Conservation (phyloP, 2,888 invertebrate species). For the Gymnosoma rotundatum region DNA sequence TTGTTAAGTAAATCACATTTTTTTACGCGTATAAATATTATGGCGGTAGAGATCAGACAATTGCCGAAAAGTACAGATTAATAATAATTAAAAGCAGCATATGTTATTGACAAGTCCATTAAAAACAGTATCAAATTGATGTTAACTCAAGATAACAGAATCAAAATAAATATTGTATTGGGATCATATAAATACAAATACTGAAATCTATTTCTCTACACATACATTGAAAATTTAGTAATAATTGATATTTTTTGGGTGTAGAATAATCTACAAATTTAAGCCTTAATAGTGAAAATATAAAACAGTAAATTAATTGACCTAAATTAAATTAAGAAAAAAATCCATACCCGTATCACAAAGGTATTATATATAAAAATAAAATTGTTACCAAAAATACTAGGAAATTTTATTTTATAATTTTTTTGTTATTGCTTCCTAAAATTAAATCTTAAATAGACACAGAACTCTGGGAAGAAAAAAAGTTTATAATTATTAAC, state of each 20-base stretch:
- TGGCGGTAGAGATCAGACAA: constrained; percentile 59
- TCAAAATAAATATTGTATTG: constrained; percentile 16
- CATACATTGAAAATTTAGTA: constrained; percentile 3
- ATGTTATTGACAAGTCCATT: constrained; percentile 80
- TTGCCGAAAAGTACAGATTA: constrained; percentile 66
- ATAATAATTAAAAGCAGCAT: constrained; percentile 78
- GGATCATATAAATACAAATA: not conserved
- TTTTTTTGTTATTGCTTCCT: constrained; percentile 6
- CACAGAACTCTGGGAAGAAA: constrained; percentile 19
- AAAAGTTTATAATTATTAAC: not conserved
- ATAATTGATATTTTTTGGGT: constrained; percentile 54
- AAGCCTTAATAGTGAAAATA: constrained; percentile 1
- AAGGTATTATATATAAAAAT: constrained; percentile 2
- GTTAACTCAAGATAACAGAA: constrained; percentile 61
- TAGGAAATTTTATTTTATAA: not conserved
- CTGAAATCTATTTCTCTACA: not conserved
- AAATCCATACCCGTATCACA: not conserved
- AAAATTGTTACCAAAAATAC: not conserved
- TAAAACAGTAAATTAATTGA: constrained; percentile 42
- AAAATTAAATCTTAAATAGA: constrained; percentile 7
- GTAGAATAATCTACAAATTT: constrained; percentile 24
- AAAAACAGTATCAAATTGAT: constrained; percentile 72
- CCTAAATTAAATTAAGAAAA: constrained; percentile 49
- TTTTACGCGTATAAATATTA: not conserved
- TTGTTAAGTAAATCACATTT: not conserved